Percentiles rank a stretch among this genome's conserved stretches.
Conservation (phyloP, 2,888 invertebrate species). For the Elgonia sp. region DNA sequence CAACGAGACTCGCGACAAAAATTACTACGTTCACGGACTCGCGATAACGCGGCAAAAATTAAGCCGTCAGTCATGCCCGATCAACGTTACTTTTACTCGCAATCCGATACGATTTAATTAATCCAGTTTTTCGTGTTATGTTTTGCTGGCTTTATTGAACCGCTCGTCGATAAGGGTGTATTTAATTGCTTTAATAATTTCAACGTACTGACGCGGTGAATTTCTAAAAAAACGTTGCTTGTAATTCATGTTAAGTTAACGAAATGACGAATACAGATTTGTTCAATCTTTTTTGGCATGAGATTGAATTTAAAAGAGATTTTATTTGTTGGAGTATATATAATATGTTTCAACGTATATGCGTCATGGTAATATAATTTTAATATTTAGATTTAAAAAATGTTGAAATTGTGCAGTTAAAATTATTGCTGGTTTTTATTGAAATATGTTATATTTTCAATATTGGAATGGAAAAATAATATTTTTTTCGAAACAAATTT, state of each 20-base stretch:
- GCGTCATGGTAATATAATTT: too few species aligned
- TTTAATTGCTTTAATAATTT: conserved; percentile 46
- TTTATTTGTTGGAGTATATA: too few species aligned
- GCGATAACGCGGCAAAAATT: conserved; percentile 57
- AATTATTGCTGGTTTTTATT: too few species aligned
- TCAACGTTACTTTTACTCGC: conserved; percentile 37
- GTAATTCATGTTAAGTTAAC: conserved; percentile 10
- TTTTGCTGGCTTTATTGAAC: conserved; percentile 3
- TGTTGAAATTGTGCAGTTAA: too few species aligned
- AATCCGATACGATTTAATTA: conserved; percentile 61
- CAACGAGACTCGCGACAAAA: conserved; percentile 35
- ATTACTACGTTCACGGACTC: conserved; percentile 37
- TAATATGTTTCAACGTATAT: too few species aligned
- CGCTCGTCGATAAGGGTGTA: neutral
- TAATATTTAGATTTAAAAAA: too few species aligned
- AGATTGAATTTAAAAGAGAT: neutral
- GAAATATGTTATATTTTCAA: too few species aligned
- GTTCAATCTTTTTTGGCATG: too few species aligned
- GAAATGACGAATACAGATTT: neutral
- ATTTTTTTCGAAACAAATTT: too few species aligned
- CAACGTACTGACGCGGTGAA: neutral
- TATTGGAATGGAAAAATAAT: too few species aligned
- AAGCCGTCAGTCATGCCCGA: conserved; percentile 56
- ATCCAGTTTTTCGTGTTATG: conserved; percentile 44
- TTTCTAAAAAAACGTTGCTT: conserved; percentile 12